Evolutionary conservation across 2,797 vertebrate species (phyloP).

Genomic region (Cryptoprocta ferox): DNA sequence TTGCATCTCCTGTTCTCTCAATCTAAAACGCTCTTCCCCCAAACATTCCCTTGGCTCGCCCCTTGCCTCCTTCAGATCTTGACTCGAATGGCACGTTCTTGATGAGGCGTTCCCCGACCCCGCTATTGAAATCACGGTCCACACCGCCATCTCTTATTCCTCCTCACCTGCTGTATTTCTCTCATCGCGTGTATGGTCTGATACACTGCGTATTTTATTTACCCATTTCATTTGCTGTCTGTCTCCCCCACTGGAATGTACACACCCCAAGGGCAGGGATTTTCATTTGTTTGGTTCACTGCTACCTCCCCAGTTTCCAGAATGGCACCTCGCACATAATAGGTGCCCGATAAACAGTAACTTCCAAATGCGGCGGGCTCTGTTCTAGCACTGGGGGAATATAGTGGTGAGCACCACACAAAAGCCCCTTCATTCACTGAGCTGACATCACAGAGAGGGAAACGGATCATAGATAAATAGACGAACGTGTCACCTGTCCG

Average conservation of each 20-base stretch:
- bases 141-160: background rate
- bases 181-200: rapidly evolving
- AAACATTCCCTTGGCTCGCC: background rate
- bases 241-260: background rate
- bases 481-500: background rate
- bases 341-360: background rate
- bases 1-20: background rate
- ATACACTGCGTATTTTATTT: rapidly evolving
- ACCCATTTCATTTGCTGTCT: background rate
- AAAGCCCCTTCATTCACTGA: background rate
- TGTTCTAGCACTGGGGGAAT: background rate
- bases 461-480: background rate
- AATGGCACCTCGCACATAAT: background rate
- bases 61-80: background rate
- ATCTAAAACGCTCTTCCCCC: background rate
- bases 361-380: background rate
- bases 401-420: too few relatives aligned
- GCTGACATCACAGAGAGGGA: background rate
- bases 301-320: background rate
- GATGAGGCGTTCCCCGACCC: background rate
- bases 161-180: background rate
- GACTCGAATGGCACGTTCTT: background rate
- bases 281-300: background rate
- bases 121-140: background rate
- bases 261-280: too few relatives aligned